Percentiles rank a stretch among this genome's conserved stretches.
Evolutionary conservation across 1,140 invertebrate genomes (phyloP).

Genomic region (Temnothorax curvispinosus): DNA sequence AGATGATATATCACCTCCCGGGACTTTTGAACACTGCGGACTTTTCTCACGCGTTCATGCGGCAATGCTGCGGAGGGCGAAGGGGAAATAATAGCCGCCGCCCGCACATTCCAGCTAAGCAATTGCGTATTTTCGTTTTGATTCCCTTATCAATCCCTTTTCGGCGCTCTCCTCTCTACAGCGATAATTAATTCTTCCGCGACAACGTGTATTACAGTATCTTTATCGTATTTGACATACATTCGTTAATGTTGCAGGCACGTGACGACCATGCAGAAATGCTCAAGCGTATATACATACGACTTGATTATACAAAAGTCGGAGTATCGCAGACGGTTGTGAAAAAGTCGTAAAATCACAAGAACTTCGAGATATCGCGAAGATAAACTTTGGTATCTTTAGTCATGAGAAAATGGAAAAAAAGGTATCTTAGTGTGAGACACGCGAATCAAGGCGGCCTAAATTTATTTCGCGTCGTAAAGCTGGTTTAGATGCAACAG

Average conservation of each 20-base stretch:
- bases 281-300: background rate
- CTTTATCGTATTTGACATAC: background rate
- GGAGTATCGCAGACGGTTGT: background rate
- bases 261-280: background rate
- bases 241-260: background rate
- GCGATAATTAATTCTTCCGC: background rate
- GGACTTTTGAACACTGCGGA: conserved; percentile 73
- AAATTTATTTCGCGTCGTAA: conserved; percentile 63
- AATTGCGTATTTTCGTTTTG: conserved; percentile 6
- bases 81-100: conserved; percentile 14
- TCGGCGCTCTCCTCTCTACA: too few relatives aligned
- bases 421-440: background rate
- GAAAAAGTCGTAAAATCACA: conserved; percentile 3
- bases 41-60: conserved; percentile 75
- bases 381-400: background rate
- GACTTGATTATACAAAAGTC: conserved; percentile 5
- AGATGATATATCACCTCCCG: conserved; percentile 75
- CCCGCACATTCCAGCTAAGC: conserved; percentile 19
- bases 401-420: background rate
- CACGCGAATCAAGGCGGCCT: background rate
- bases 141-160: background rate
- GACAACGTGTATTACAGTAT: background rate
- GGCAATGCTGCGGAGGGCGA: conserved; percentile 36
- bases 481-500: conserved; percentile 61
- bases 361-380: background rate